phyloP scores from a whole-genome alignment of 1,140 invertebrate genomes.

The Diprion similis region DNA sequence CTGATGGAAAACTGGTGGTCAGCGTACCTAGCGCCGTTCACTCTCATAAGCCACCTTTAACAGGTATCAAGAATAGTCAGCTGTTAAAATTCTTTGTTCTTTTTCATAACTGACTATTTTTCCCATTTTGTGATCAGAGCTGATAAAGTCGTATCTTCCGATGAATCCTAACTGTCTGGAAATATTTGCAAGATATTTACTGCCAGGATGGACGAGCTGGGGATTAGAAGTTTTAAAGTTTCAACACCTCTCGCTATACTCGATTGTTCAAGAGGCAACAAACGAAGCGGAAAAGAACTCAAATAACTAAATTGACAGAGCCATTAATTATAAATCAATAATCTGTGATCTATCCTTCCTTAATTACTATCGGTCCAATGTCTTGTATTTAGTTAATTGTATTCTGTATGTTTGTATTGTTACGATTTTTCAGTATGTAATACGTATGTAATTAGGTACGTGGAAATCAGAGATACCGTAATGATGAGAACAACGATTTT shows the following conservation, averaged over 20 bases:
- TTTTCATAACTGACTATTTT: conserved; percentile 17
- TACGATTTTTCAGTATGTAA: too few relatives aligned
- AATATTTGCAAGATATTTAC: conserved; percentile 87
- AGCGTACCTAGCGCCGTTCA: conserved; percentile 91
- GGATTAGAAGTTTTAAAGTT: conserved; percentile 86
- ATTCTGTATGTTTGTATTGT: too few relatives aligned
- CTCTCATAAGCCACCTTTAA: conserved; percentile 88
- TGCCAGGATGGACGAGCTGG: conserved; percentile 83
- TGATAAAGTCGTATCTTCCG: conserved; percentile 68
- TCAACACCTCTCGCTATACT: conserved; percentile 66
- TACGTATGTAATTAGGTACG: too few relatives aligned
- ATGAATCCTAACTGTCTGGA: conserved; percentile 75
- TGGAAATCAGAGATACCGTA: too few relatives aligned
- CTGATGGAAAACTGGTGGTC: conserved; percentile 70
- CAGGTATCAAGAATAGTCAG: conserved; percentile 54
- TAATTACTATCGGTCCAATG: too few relatives aligned
- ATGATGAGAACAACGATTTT: too few relatives aligned
- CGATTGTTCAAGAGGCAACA: not conserved
- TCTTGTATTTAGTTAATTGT: too few relatives aligned
- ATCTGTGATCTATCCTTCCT: too few relatives aligned
- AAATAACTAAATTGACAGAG: not conserved
- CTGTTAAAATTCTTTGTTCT: conserved; percentile 21
- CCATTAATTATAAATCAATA: too few relatives aligned
- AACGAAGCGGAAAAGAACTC: not conserved
- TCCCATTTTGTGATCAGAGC: conserved; percentile 64